phyloP scores from a whole-genome alignment of 2,888 invertebrate species.

The Junonia oenone region DNA sequence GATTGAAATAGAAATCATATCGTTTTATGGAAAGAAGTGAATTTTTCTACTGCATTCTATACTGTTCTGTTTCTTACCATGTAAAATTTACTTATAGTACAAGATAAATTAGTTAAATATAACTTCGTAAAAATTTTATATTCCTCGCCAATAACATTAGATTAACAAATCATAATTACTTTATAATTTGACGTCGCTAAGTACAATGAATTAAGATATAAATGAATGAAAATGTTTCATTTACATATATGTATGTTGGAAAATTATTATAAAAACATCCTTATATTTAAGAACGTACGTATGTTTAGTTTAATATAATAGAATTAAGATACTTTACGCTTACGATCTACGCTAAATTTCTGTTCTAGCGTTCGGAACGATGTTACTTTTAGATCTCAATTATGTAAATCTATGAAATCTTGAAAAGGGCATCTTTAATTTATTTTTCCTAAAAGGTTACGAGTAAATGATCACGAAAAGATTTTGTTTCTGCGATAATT shows the following conservation, averaged over 20 bases:
- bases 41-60: too few relatives aligned
- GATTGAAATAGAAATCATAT: too few relatives aligned
- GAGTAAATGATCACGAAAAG: too few relatives aligned
- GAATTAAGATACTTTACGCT: conserved; percentile 12
- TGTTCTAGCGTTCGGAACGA: conserved; percentile 4
- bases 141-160: neutral
- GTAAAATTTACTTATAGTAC: neutral
- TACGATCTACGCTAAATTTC: neutral
- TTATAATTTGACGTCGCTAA: neutral
- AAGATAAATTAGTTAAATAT: neutral
- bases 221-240: neutral
- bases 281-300: conserved; percentile 1
- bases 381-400: conserved; percentile 20
- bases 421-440: conserved; percentile 1
- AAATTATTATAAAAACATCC: neutral
- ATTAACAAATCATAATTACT: neutral
- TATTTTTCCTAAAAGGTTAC: neutral
- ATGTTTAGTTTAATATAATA: conserved; percentile 4
- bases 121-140: neutral
- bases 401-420: conserved; percentile 6
- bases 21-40: too few relatives aligned
- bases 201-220: conserved; percentile 5
- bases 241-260: conserved; percentile 5
- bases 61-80: neutral
- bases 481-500: neutral